phyloP scores from a whole-genome alignment of 2,113 vertebrate species.

The Clarias batrachus region DNA sequence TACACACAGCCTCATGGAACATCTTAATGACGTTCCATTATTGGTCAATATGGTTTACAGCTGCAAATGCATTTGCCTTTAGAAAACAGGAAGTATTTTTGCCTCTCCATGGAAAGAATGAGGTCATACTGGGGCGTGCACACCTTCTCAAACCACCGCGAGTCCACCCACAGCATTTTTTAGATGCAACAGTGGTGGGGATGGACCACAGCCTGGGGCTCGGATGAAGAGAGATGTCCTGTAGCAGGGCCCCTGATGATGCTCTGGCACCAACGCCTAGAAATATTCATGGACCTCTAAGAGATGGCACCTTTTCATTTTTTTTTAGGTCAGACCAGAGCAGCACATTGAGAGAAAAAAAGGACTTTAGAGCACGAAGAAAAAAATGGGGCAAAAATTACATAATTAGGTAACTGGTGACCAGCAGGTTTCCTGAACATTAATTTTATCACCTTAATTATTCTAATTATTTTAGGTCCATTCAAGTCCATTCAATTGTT shows the following conservation, averaged over 20 bases:
- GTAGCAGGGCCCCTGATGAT: not conserved
- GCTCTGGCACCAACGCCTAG: not conserved
- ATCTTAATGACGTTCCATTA: conserved; percentile 22
- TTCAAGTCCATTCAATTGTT: not conserved
- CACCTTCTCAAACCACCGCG: not conserved
- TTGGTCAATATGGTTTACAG: not conserved
- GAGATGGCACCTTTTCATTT: not conserved
- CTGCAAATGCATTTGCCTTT: not conserved
- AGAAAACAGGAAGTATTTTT: conserved; percentile 23
- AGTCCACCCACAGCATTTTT: conserved; percentile 28
- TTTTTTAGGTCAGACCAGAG: not conserved
- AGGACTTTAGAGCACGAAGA: not conserved
- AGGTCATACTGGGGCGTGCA: conserved; percentile 48
- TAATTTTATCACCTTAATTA: not conserved
- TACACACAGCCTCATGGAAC: not conserved
- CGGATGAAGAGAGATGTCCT: conserved; percentile 18
- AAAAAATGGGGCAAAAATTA: not conserved
- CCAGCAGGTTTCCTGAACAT: not conserved
- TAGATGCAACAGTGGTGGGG: not conserved
- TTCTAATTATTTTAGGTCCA: not conserved
- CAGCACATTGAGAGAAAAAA: not conserved
- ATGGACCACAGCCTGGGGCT: conserved; percentile 9
- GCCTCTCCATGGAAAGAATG: conserved; percentile 32
- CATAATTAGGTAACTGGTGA: not conserved
- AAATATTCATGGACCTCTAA: conserved; percentile 13